These are phyloP conservation scores for Macquaria ambigua DNA, from an alignment of 2,113 vertebrate species.

Conservation along the genomic window DNA sequence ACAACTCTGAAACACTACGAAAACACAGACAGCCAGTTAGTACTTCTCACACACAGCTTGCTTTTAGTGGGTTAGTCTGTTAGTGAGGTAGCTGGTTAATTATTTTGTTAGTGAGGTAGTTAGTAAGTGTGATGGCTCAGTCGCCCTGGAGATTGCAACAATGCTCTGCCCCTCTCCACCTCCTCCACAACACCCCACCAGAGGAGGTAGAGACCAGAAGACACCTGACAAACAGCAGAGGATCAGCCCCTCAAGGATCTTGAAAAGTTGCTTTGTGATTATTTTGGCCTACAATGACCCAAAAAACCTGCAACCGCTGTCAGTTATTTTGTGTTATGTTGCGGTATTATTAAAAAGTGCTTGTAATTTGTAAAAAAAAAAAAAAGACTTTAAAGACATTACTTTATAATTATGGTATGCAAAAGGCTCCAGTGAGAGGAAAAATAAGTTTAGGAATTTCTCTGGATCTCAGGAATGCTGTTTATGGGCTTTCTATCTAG, in stretches of 20 bases:
- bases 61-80: slow-evolving; percentile 12
- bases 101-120: not conserved
- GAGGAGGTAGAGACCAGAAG: slow-evolving; percentile 9
- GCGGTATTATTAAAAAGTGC: not conserved
- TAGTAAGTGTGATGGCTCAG: not conserved
- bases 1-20: slow-evolving; percentile 46
- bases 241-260: not conserved
- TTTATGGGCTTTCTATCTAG: not conserved
- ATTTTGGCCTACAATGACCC: not conserved
- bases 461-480: not conserved
- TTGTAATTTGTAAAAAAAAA: not conserved
- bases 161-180: not conserved
- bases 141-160: not conserved
- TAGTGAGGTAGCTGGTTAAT: not conserved
- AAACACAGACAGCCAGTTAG: slow-evolving; percentile 59
- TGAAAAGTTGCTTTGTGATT: not conserved
- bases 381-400: no score
- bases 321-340: not conserved
- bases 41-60: slow-evolving; percentile 19
- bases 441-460: not conserved
- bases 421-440: not conserved
- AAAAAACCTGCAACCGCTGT: not conserved
- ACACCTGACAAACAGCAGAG: slow-evolving; percentile 15
- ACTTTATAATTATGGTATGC: no score
- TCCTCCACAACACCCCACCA: not conserved